These are phyloP conservation scores for Cryptophagus acutangulus DNA, from an alignment of 2,888 invertebrate species.

Conservation along the genomic window DNA sequence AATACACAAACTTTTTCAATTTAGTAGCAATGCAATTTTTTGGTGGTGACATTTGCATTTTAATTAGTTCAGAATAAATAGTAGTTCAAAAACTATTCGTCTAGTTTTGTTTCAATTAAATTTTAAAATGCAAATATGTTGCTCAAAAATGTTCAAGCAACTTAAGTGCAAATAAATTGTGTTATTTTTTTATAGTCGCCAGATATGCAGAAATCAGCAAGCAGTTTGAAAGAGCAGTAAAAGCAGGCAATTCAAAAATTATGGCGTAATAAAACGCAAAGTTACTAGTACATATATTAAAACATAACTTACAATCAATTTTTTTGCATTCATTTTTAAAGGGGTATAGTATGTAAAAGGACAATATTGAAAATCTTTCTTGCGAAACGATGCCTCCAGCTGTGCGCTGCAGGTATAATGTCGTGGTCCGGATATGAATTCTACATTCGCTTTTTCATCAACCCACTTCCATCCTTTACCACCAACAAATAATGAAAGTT, in stretches of 20 bases:
- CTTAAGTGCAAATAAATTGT: no score
- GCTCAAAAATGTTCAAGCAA: no score
- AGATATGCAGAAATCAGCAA: no score
- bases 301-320: slow-evolving; percentile 14
- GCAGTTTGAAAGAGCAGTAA: slow-evolving; percentile 5
- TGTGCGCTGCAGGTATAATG: slow-evolving; percentile 41
- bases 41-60: no score
- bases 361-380: slow-evolving; percentile 37
- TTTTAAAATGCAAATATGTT: no score
- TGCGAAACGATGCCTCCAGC: slow-evolving; percentile 38
- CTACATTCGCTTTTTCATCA: slow-evolving; percentile 41
- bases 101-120: no score
- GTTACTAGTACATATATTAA: slow-evolving; percentile 2
- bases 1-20: not conserved
- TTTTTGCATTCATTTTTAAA: slow-evolving; percentile 13
- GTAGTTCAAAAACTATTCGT: no score
- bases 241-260: slow-evolving; percentile 1
- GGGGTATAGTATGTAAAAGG: slow-evolving; percentile 24
- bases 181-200: no score
- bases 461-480: slow-evolving; percentile 31
- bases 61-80: no score
- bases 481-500: slow-evolving; percentile 33
- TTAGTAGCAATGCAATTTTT: no score
- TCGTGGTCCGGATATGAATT: slow-evolving; percentile 41
- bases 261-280: not conserved